Evolutionary conservation across 2,888 invertebrate species (phyloP).

Genomic region (Cantharis flavilabris): DNA sequence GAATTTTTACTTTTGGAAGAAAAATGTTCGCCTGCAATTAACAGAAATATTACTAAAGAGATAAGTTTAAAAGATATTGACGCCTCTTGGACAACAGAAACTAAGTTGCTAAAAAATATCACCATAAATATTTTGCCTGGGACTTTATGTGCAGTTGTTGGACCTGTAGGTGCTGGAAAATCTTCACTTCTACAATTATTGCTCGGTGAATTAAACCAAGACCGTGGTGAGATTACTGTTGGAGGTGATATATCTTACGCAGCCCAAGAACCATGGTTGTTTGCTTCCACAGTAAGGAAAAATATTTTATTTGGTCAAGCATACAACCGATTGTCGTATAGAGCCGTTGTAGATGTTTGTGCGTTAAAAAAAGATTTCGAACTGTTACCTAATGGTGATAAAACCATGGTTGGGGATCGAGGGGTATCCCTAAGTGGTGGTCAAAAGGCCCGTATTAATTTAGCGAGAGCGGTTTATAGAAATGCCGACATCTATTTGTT

Average conservation of each 20-base stretch:
- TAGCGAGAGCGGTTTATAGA: conserved; percentile 78
- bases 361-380: conserved; percentile 68
- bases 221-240: conserved; percentile 58
- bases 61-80: conserved; percentile 39
- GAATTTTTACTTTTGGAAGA: conserved; percentile 62
- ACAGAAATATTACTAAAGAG: conserved; percentile 21
- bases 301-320: conserved; percentile 71
- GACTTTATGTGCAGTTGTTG: conserved; percentile 74
- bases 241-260: conserved; percentile 63
- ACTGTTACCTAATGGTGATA: conserved; percentile 62
- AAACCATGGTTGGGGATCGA: conserved; percentile 67
- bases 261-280: conserved; percentile 72
- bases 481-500: conserved; percentile 76
- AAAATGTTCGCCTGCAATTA: conserved; percentile 47
- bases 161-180: conserved; percentile 88
- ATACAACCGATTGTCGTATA: conserved; percentile 56
- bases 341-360: conserved; percentile 62
- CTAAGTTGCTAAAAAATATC: conserved; percentile 46
- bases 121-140: conserved; percentile 57
- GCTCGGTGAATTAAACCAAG: conserved; percentile 60
- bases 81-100: conserved; percentile 43
- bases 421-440: conserved; percentile 81
- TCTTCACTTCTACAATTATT: conserved; percentile 61
- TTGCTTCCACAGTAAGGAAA: conserved; percentile 63
- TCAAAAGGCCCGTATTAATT: conserved; percentile 77